A percentile compares a stretch with the other conserved stretches of the same genome.
Evolutionary conservation across 2,888 invertebrate genomes (phyloP).

Genomic region (Lepidocyrtoides sp.): DNA sequence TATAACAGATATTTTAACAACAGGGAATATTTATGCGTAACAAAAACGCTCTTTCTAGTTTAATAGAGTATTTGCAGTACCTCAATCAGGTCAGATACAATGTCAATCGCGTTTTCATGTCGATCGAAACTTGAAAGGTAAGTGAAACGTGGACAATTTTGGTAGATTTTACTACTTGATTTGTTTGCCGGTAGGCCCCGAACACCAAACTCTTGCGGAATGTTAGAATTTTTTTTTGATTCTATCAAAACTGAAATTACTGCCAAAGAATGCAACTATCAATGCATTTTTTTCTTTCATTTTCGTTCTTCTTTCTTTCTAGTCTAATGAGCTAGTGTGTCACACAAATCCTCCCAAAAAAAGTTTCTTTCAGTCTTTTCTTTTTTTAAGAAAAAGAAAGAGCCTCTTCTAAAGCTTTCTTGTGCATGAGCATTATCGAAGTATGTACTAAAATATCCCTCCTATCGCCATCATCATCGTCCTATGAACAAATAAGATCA

Average conservation of each 20-base stretch:
- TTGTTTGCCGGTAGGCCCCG: no score
- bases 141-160: no score
- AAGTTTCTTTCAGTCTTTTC: not conserved
- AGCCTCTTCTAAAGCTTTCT: not conserved
- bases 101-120: no score
- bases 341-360: constrained; percentile 78
- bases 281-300: not conserved
- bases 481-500: constrained; percentile 63
- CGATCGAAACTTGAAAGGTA: no score
- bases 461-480: not conserved
- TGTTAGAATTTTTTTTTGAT: not conserved
- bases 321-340: constrained; percentile 85
- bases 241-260: not conserved
- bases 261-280: constrained; percentile 6
- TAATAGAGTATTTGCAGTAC: no score
- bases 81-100: no score
- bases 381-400: not conserved
- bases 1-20: no score
- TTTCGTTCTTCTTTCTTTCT: constrained; percentile 75
- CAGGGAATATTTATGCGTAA: no score
- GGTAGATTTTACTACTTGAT: no score
- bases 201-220: no score
- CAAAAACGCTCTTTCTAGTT: no score
- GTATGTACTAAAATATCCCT: constrained; percentile 28
- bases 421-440: constrained; percentile 2